A percentile compares a stretch with the other conserved stretches of the same genome.
Conservation (phyloP, 2,113 vertebrate genomes). For the Triplophysa dalaica region DNA sequence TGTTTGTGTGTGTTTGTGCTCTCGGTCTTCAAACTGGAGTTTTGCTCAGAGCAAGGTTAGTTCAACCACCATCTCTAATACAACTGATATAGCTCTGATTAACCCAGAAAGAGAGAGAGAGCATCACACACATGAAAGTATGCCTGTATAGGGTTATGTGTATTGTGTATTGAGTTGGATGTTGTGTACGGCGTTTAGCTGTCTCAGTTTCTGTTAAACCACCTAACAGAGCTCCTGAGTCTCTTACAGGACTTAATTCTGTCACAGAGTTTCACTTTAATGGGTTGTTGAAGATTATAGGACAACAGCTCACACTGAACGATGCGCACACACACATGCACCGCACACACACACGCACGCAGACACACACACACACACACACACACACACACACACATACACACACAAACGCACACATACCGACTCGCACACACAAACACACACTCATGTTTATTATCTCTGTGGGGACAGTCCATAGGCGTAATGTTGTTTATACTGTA, state of each 20-base stretch:
- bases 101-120: background rate
- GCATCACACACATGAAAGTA: no score
- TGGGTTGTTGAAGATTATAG: slow-evolving; percentile 72
- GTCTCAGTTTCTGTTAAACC: slow-evolving; percentile 27
- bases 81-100: slow-evolving; percentile 7
- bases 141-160: background rate
- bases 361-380: no score
- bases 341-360: background rate
- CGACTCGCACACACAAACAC: background rate
- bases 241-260: slow-evolving; percentile 65
- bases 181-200: background rate
- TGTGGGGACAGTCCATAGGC: no score
- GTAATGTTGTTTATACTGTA: no score
- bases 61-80: slow-evolving; percentile 13
- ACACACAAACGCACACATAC: no score
- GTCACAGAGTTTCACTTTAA: slow-evolving; percentile 67
- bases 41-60: slow-evolving; percentile 43
- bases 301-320: slow-evolving; percentile 51
- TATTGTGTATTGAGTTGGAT: background rate
- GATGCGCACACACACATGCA: background rate
- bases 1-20: background rate
- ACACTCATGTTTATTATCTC: no score
- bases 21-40: background rate
- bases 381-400: no score
- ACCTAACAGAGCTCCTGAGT: slow-evolving; percentile 60